Evolutionary conservation across 2,797 vertebrate genomes (phyloP).

Genomic region (Australoheros facetus): DNA sequence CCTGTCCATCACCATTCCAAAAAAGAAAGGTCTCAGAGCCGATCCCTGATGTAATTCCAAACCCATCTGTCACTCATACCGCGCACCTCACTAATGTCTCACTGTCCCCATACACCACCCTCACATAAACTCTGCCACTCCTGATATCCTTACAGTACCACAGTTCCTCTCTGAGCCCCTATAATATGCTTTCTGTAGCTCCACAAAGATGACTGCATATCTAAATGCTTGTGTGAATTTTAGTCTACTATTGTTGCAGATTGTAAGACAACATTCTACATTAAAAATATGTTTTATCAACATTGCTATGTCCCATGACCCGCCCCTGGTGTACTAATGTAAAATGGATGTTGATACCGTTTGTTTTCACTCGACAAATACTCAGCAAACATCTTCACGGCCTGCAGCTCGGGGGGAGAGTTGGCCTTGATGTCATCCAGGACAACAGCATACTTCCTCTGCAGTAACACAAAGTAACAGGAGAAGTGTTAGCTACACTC

Average conservation of each 20-base stretch:
- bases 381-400: slow-evolving; percentile 92
- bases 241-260: background rate
- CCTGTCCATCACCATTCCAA: background rate
- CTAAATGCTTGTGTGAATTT: background rate
- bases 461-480: background rate
- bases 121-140: background rate
- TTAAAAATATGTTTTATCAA: background rate
- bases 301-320: background rate
- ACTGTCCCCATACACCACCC: background rate
- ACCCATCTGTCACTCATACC: background rate
- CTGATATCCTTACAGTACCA: background rate
- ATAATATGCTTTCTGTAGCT: background rate
- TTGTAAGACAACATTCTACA: background rate
- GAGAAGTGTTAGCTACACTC: rapidly evolving
- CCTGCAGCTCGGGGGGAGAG: slow-evolving; percentile 88
- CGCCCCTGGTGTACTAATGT: background rate
- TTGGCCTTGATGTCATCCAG: slow-evolving; percentile 91
- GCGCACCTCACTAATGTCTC: background rate
- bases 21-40: background rate
- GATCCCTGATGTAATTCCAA: background rate
- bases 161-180: background rate
- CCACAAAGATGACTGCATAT: background rate
- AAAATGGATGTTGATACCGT: slow-evolving; percentile 74
- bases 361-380: slow-evolving; percentile 87
- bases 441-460: slow-evolving; percentile 94